Percentiles rank a stretch among this genome's conserved stretches.
Evolutionary conservation across 2,797 vertebrate genomes (phyloP).

Genomic region (Argentina silus): DNA sequence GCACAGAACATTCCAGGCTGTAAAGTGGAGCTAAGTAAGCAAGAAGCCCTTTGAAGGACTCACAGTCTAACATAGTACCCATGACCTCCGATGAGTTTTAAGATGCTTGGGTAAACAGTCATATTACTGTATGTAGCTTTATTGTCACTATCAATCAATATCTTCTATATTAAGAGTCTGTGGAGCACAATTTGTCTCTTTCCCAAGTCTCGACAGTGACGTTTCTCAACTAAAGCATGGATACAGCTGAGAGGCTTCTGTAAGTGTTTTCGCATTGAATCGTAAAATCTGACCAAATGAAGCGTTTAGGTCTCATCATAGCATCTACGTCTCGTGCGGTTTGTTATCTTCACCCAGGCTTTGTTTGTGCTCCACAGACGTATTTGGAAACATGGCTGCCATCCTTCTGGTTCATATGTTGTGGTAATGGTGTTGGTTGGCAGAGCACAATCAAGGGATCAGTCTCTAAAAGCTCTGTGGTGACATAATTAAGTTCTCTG

Average conservation of each 20-base stretch:
- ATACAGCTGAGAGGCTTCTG: neutral
- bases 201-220: neutral
- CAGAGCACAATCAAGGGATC: neutral
- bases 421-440: neutral
- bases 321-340: conserved; percentile 22
- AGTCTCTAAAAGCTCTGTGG: neutral
- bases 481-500: neutral
- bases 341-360: conserved; percentile 26
- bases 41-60: conserved; percentile 3
- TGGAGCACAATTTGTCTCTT: neutral
- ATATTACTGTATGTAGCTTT: conserved; percentile 33
- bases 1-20: conserved; percentile 6
- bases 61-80: conserved; percentile 3
- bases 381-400: conserved; percentile 20
- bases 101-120: conserved; percentile 22
- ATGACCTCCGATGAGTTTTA: conserved; percentile 8
- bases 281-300: conserved; percentile 2
- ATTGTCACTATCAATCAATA: conserved; percentile 33
- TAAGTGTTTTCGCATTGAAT: neutral
- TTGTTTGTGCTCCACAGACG: conserved; percentile 23
- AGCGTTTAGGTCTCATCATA: conserved; percentile 30
- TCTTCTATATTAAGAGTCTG: conserved; percentile 22
- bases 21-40: conserved; percentile 32
- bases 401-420: neutral
- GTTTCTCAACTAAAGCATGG: neutral